These are phyloP conservation scores for Caenorhabditis afra DNA, from an alignment of 2,888 invertebrate species.

Conservation along the genomic window DNA sequence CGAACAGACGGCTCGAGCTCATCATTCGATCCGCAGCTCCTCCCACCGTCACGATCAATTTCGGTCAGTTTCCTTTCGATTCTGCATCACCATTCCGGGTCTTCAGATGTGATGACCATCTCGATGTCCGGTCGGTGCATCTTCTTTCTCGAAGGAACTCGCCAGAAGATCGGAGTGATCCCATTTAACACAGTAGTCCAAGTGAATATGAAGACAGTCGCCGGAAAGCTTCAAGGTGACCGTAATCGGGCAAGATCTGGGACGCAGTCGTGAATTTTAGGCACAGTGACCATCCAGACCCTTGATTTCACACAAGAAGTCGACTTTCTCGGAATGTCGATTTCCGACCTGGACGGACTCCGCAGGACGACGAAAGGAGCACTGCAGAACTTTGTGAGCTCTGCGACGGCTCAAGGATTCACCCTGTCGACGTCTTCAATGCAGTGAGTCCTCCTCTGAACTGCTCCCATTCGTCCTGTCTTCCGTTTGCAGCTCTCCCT, in stretches of 20 bases:
- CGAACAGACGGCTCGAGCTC: constrained; percentile 66
- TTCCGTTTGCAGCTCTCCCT: constrained; percentile 62
- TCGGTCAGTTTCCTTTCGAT: constrained; percentile 28
- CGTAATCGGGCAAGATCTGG: background rate
- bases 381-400: constrained; percentile 67
- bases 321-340: constrained; percentile 67
- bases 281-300: constrained; percentile 55
- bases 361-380: constrained; percentile 59
- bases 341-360: constrained; percentile 67
- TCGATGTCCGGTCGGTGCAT: constrained; percentile 62
- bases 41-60: constrained; percentile 57
- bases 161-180: constrained; percentile 69
- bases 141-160: constrained; percentile 69
- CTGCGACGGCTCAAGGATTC: constrained; percentile 64
- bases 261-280: too few relatives aligned
- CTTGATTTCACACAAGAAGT: constrained; percentile 62
- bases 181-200: constrained; percentile 62
- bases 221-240: constrained; percentile 60
- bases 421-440: constrained; percentile 62
- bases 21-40: constrained; percentile 67
- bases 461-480: background rate
- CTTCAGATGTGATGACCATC: constrained; percentile 56
- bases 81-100: background rate
- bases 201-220: constrained; percentile 54
- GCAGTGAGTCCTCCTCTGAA: constrained; percentile 41